Evolutionary conservation across 2,113 vertebrate genomes (phyloP), one percentile per base, ranked within the genome.

Genomic region (Apteryx mantelli): DNA sequence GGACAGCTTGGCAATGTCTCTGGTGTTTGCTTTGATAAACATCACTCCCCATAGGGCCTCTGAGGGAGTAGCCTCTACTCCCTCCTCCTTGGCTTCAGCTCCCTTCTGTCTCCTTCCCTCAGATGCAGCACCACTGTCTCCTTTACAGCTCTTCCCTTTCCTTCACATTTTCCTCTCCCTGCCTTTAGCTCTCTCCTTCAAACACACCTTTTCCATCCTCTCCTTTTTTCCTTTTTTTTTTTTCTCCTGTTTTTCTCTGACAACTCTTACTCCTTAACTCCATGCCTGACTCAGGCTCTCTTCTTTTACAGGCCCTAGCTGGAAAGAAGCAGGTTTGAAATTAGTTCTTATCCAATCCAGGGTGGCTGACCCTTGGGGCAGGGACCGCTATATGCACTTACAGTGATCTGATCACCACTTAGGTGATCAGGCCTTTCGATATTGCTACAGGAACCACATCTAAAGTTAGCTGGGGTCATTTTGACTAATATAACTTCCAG

Each of bases 401-500:
- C 0, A 48, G 64, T 0, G 0, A 88, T 77, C 86, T 5, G 1
- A 68, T 91, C 82, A 69, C 73, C 73, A 44, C 52, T 91, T 91
- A 94, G 36, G 36, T 38, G 36, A 38, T 38, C 36, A 38, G 18
- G 30, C 21, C 73, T 86, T 95, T 88, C 73, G 92, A 68, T 93
- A 92, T 73, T 91, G 90, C 77, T 92, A 79, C 60, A 90, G 88
- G 82, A 93, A 86, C 79, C 71, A 77, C 20, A 25, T 58, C 36
- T 66, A 38, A 83, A 91, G 85, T 30, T 65, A 88, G 79, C 58
- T 93, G 42, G 69, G 85, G 76, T 93, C 89, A 78, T 36, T 11
- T 81, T 65, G 52, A 76, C 94, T 95, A 94, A 93, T 94, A 71
- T 44, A 83, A 95, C 88, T 85, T 84, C 61, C 65, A 88, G 71